These are phyloP conservation scores for Neogobius melanostomus DNA, from an alignment of 2,113 vertebrate species.

Conservation along the genomic window DNA sequence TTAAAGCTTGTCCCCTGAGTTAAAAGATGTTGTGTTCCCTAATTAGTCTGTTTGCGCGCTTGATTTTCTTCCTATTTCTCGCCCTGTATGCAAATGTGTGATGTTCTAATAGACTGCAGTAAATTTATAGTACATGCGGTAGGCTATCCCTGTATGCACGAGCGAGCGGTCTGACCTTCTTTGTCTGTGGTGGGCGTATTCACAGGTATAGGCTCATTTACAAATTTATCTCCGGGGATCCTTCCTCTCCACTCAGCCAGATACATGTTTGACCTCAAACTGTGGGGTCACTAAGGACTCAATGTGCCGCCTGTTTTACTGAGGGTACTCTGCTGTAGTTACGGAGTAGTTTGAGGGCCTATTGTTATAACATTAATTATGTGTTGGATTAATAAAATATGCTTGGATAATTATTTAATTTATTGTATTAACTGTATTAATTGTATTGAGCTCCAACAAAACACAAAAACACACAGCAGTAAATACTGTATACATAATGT, in stretches of 20 bases:
- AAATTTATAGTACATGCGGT: conserved; percentile 51
- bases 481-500: no score
- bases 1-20: conserved; percentile 48
- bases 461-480: no score
- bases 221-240: conserved; percentile 36
- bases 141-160: conserved; percentile 25
- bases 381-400: not conserved
- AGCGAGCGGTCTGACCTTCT: conserved; percentile 32
- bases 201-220: conserved; percentile 49
- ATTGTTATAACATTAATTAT: not conserved
- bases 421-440: no score
- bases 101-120: conserved; percentile 41
- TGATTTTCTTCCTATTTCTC: conserved; percentile 14
- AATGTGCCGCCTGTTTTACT: not conserved
- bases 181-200: conserved; percentile 42
- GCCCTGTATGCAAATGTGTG: conserved; percentile 5
- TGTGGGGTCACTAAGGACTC: not conserved
- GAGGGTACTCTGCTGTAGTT: conserved; percentile 1
- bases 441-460: no score
- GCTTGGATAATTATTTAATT: no score
- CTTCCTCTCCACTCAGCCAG: conserved; percentile 20
- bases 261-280: conserved; percentile 18
- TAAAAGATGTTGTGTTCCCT: conserved; percentile 27
- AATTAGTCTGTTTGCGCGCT: conserved; percentile 20
- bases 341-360: not conserved